phyloP scores from a whole-genome alignment of 2,888 invertebrate species.

The Eudemis profundana region DNA sequence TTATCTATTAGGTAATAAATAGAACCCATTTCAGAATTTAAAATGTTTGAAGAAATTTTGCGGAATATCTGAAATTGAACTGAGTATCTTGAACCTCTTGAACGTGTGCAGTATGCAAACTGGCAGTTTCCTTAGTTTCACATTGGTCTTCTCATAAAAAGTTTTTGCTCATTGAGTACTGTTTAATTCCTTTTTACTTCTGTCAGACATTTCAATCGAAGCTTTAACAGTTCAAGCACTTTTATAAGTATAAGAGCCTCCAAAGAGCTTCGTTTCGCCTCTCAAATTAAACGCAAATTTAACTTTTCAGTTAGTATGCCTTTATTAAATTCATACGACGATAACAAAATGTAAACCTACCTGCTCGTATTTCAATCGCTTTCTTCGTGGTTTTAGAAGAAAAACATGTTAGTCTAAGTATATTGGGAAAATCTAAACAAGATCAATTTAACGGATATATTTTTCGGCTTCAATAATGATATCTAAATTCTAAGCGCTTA shows the following conservation, averaged over 20 bases:
- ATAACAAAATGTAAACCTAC: not conserved
- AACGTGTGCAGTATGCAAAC: conserved; percentile 2
- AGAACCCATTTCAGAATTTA: too few relatives aligned
- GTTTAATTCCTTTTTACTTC: conserved; percentile 10
- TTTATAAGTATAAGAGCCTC: conserved; percentile 17
- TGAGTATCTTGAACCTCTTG: too few relatives aligned
- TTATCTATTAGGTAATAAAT: too few relatives aligned
- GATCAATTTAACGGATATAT: too few relatives aligned
- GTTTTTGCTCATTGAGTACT: not conserved
- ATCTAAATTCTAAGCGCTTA: too few relatives aligned
- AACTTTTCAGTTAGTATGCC: not conserved
- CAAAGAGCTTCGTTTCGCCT: not conserved
- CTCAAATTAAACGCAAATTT: conserved; percentile 1
- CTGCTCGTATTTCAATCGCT: not conserved
- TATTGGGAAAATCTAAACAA: too few relatives aligned
- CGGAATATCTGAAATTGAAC: too few relatives aligned
- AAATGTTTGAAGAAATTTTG: too few relatives aligned
- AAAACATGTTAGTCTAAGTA: too few relatives aligned
- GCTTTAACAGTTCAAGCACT: conserved; percentile 22
- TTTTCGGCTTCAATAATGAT: too few relatives aligned
- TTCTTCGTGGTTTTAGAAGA: not conserved
- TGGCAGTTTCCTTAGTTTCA: not conserved
- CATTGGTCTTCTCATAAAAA: not conserved
- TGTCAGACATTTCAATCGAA: conserved; percentile 10
- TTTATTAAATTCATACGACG: not conserved